These are phyloP conservation scores for Zoanthus sociatus DNA, from an alignment of 92 coral and sea anemone genomes.

Conservation along the genomic window DNA sequence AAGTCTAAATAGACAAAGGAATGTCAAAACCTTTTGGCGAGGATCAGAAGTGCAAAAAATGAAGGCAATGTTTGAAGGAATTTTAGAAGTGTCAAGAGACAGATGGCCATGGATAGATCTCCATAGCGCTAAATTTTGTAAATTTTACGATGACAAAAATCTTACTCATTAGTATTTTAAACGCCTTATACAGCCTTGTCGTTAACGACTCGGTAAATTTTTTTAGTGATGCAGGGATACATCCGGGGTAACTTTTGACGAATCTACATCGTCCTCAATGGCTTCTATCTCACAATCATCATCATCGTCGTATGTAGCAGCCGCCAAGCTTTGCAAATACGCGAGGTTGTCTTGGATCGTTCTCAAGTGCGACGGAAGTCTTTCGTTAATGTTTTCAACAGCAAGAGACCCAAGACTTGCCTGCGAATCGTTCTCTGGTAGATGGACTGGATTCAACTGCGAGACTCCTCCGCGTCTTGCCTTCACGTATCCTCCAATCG, in stretches of 20 bases:
- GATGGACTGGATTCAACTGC: constrained; percentile 54
- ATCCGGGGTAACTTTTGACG: constrained; percentile 22
- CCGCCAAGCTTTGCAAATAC: constrained; percentile 64
- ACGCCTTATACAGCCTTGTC: neutral
- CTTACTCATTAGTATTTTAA: too few relatives aligned
- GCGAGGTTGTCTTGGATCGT: constrained; percentile 61
- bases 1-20: too few relatives aligned
- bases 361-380: constrained; percentile 44
- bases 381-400: constrained; percentile 39
- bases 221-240: neutral
- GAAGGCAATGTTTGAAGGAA: too few relatives aligned
- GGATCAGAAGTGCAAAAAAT: too few relatives aligned
- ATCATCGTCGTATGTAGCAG: constrained; percentile 44
- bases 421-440: constrained; percentile 50
- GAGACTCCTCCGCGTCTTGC: constrained; percentile 70
- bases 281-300: constrained; percentile 36
- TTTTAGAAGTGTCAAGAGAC: too few relatives aligned
- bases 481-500: constrained; percentile 73
- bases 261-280: constrained; percentile 31
- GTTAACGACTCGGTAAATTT: neutral
- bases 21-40: too few relatives aligned
- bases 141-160: too few relatives aligned
- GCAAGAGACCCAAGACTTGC: constrained; percentile 63
- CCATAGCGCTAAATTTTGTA: too few relatives aligned
- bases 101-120: too few relatives aligned